Percentiles rank a stretch among this genome's conserved stretches.
Conservation (phyloP, 2,797 vertebrate species). For the Rhinichthys osculus region DNA sequence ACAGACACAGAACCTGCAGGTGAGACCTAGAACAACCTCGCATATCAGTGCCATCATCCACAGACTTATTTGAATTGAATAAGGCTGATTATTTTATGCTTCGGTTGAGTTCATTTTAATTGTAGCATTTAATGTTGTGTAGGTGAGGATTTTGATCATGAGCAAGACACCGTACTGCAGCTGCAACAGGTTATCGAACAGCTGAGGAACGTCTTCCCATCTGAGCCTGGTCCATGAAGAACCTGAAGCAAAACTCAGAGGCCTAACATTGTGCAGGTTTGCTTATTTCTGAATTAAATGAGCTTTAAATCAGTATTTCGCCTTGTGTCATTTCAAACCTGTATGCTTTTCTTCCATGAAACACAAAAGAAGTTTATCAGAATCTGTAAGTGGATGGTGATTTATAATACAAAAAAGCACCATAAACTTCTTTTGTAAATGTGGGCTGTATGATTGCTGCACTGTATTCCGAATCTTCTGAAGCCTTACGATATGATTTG, state of each 20-base stretch:
- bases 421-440: not conserved
- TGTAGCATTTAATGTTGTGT: constrained; percentile 33
- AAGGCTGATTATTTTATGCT: not conserved
- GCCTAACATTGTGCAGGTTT: constrained; percentile 25
- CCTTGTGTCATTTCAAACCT: not conserved
- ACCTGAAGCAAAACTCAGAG: constrained; percentile 6
- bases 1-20: constrained; percentile 92
- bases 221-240: constrained; percentile 74
- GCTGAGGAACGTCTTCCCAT: constrained; percentile 93
- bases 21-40: constrained; percentile 66
- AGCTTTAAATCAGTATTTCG: not conserved
- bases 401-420: not conserved
- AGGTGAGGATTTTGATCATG: constrained; percentile 87
- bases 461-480: not conserved
- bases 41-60: not conserved
- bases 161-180: constrained; percentile 92
- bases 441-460: not conserved
- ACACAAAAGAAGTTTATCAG: not conserved
- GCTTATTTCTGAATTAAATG: not conserved
- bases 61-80: not conserved
- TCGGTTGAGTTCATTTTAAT: not conserved
- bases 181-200: constrained; percentile 98
- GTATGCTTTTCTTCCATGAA: not conserved
- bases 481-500: not conserved
- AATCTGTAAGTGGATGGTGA: not conserved